Evolutionary conservation across 1,140 invertebrate genomes (phyloP).

Genomic region (Liolophura sinensis): DNA sequence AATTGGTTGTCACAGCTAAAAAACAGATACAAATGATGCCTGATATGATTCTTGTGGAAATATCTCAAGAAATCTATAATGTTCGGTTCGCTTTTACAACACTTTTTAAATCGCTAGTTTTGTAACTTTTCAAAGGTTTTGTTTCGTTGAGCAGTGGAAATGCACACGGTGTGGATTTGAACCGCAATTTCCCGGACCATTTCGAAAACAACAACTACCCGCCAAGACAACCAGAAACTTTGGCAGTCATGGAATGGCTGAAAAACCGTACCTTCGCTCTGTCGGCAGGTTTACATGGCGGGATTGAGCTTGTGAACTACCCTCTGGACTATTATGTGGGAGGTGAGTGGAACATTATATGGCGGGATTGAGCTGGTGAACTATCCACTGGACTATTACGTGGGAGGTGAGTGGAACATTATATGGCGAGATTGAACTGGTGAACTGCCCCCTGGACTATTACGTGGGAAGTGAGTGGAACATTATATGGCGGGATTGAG

Average conservation of each 20-base stretch:
- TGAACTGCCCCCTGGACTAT: too few relatives aligned
- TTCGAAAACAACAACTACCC: slow-evolving; percentile 63
- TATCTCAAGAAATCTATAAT: too few relatives aligned
- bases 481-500: too few relatives aligned
- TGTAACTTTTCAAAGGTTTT: slow-evolving; percentile 10
- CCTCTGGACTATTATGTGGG: slow-evolving; percentile 70
- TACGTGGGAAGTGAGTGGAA: too few relatives aligned
- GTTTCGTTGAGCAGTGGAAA: slow-evolving; percentile 68
- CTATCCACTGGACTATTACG: too few relatives aligned
- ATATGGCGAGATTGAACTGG: too few relatives aligned
- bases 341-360: slow-evolving; percentile 11
- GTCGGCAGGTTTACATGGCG: slow-evolving; percentile 95
- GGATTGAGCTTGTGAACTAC: slow-evolving; percentile 86
- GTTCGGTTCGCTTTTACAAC: too few relatives aligned
- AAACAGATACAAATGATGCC: too few relatives aligned
- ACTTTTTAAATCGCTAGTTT: not conserved
- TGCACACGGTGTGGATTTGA: slow-evolving; percentile 82
- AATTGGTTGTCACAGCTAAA: too few relatives aligned
- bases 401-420: too few relatives aligned
- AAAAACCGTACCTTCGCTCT: slow-evolving; percentile 84
- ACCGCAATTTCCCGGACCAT: slow-evolving; percentile 95
- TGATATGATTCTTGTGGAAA: too few relatives aligned
- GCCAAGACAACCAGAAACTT: slow-evolving; percentile 72
- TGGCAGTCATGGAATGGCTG: slow-evolving; percentile 90
- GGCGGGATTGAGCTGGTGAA: too few relatives aligned